These are phyloP conservation scores for Melanerpes aurifrons DNA, from an alignment of 2,113 vertebrate species.

Conservation along the genomic window DNA sequence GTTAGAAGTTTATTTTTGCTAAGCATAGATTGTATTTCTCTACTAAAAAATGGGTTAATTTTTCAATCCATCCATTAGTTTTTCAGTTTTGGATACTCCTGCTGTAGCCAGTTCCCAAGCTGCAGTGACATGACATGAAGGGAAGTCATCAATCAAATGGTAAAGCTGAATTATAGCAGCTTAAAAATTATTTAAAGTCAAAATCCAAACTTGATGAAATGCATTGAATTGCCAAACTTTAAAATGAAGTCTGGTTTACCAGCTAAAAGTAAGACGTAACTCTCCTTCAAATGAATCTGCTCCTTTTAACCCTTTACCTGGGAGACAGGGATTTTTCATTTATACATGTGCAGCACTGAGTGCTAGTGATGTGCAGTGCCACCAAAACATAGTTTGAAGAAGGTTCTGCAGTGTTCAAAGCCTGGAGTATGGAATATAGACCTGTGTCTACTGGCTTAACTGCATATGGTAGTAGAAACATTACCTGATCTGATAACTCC, in stretches of 20 bases:
- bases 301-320: not conserved
- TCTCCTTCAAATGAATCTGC: not conserved
- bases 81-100: not conserved
- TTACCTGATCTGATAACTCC: fast-evolving
- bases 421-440: not conserved
- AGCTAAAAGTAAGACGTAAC: not conserved
- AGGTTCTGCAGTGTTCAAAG: not conserved
- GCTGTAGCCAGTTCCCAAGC: not conserved
- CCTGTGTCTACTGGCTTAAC: not conserved
- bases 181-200: not conserved
- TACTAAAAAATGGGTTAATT: not conserved
- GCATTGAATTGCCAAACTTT: not conserved
- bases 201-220: not conserved
- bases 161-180: not conserved
- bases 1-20: not conserved
- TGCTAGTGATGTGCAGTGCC: not conserved
- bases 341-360: fast-evolving
- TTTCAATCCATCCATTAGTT: not conserved
- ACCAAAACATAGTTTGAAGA: not conserved
- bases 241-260: not conserved
- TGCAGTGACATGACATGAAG: not conserved
- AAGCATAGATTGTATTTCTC: not conserved
- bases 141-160: not conserved
- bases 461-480: not conserved
- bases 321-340: not conserved